Evolutionary conservation across 2,113 vertebrate genomes (phyloP), one percentile per base, ranked within the genome.

Genomic region (Naja naja): DNA sequence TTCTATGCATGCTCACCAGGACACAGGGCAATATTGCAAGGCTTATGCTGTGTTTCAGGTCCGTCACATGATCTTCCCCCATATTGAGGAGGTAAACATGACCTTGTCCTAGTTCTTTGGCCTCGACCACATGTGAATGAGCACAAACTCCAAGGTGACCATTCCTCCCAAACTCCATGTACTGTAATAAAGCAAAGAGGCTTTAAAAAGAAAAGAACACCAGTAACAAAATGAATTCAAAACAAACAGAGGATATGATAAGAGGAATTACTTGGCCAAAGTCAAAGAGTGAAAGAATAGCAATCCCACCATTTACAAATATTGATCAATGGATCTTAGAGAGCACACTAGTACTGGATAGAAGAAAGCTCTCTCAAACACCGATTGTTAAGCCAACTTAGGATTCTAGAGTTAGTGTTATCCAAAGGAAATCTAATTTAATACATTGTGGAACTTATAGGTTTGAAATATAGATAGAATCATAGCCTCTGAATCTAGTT

Each of bases 101-200:
- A 98, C 97, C 99, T 98, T 94, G 99, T 99, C 96, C 99, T 98
- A 94, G 99, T 99, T 97, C 99, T 99, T 98, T 99, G 99, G 97
- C 99, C 99, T 97, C 99, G 98, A 96, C 99, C 99, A 97, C 99
- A 99, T 87, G 99, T 99, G 98, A 99, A 99, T 89, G 99, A 99
- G 97, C 99, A 99, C 97, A 99, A 98, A 97, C 99, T 99, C 99
- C 99, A 99, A 11, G 99, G 99, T 96, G 99, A 99, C 99, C 99
- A 99, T 95, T 99, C 99, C 96, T 99, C 99, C 99, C 99, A 99
- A 94, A 99, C 98, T 97, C 99, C 99, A 96, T 99, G 99, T 97
- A 99, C 99, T 99, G 99, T 95, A 98, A 98, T 96, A 99, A 98
- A 98, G 98, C 97, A 98, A 97, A 98, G 94, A 97, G 97, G 97